These are phyloP conservation scores for Lutra lutra DNA, from an alignment of 2,797 vertebrate genomes.

Conservation along the genomic window DNA sequence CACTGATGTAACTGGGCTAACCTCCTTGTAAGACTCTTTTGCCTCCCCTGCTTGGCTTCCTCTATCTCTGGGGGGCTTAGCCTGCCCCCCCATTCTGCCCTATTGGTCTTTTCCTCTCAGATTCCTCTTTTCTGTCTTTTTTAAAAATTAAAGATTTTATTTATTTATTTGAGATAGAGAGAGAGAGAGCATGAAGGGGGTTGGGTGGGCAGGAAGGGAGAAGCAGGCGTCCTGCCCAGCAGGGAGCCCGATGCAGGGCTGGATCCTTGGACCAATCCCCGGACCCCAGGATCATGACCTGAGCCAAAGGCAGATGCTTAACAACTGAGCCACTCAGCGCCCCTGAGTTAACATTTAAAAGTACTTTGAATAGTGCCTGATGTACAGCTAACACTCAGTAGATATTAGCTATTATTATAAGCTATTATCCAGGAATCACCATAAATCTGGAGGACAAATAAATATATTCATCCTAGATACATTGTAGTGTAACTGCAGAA, in stretches of 20 bases:
- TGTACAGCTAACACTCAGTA: neutral
- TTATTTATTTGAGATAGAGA: too few relatives aligned
- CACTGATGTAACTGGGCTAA: too few relatives aligned
- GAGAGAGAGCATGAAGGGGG: too few relatives aligned
- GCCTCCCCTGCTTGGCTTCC: neutral
- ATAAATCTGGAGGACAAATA: neutral
- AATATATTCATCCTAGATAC: neutral
- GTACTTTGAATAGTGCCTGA: neutral
- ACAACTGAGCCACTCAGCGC: too few relatives aligned
- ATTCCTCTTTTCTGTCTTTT: neutral
- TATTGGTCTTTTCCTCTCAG: neutral
- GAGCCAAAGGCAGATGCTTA: too few relatives aligned
- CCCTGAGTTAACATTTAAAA: neutral
- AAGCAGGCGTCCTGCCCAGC: too few relatives aligned
- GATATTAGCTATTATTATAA: neutral
- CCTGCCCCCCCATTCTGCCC: neutral
- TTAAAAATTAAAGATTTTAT: too few relatives aligned
- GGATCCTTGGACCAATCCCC: too few relatives aligned
- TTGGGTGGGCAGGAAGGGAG: too few relatives aligned
- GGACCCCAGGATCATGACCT: too few relatives aligned
- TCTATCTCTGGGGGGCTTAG: neutral
- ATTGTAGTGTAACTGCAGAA: neutral
- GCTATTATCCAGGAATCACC: conserved; percentile 1
- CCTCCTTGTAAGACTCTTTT: neutral
- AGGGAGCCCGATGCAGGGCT: too few relatives aligned